Conservation (phyloP, 2,797 vertebrate genomes). For the Esox lucius region DNA sequence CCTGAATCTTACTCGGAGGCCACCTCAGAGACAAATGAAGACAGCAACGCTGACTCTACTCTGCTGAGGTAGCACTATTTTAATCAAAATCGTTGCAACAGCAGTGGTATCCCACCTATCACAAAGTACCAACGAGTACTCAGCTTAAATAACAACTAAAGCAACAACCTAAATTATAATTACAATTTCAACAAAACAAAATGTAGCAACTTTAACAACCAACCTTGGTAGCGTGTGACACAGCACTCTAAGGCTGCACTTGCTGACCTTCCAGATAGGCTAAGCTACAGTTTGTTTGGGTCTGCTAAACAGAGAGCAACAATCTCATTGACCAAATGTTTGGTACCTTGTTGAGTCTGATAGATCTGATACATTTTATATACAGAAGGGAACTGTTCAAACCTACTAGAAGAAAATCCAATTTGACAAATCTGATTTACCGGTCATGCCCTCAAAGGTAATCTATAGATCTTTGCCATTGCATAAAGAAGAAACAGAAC, state of each 20-base stretch:
- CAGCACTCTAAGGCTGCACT: background rate
- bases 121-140: too few species aligned
- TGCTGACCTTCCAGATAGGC: background rate
- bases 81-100: background rate
- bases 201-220: background rate
- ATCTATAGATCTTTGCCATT: slow-evolving; percentile 44
- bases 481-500: background rate
- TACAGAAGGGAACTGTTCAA: background rate
- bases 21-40: background rate
- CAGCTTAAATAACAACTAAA: too few species aligned
- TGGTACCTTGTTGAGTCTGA: background rate
- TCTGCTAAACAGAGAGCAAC: background rate
- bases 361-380: background rate
- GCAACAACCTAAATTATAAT: too few species aligned
- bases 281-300: background rate
- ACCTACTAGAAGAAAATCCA: slow-evolving; percentile 41
- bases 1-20: background rate
- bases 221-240: background rate
- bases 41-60: background rate
- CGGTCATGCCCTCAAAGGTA: slow-evolving; percentile 36
- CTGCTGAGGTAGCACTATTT: background rate
- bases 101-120: too few species aligned
- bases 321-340: background rate
- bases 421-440: slow-evolving; percentile 41
- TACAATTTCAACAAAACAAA: too few species aligned